phyloP scores from a whole-genome alignment of 2,888 invertebrate species.

The Dolichomitus sp. region DNA sequence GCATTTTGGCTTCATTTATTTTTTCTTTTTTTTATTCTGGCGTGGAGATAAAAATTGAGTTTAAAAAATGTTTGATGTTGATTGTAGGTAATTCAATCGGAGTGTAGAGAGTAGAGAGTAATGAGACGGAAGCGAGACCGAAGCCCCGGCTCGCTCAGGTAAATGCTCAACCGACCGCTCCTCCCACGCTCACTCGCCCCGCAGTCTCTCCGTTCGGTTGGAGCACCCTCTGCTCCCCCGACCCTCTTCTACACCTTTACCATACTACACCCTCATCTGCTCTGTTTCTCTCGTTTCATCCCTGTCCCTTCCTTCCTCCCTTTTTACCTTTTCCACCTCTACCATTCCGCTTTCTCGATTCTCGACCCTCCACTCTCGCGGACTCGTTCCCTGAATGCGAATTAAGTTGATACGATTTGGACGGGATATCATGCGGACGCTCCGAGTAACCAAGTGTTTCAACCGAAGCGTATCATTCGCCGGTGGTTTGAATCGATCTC shows the following conservation, averaged over 20 bases:
- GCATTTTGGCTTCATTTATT: slow-evolving; percentile 48
- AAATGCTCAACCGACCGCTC: slow-evolving; percentile 77
- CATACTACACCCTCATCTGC: slow-evolving; percentile 51
- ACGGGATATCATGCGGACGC: slow-evolving; percentile 74
- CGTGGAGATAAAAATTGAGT: slow-evolving; percentile 78
- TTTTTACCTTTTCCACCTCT: slow-evolving; percentile 45
- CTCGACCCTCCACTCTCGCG: slow-evolving; percentile 76
- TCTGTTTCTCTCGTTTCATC: slow-evolving; percentile 40
- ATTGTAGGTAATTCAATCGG: slow-evolving; percentile 83
- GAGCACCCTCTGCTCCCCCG: slow-evolving; percentile 30
- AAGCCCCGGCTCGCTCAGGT: slow-evolving; percentile 78
- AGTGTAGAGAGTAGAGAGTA: slow-evolving; percentile 81
- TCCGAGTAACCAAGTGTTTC: slow-evolving; percentile 68
- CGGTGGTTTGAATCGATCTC: slow-evolving; percentile 72
- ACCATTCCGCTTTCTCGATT: slow-evolving; percentile 69
- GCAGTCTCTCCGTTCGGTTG: slow-evolving; percentile 48
- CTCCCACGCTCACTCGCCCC: slow-evolving; percentile 58
- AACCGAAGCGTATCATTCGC: slow-evolving; percentile 76
- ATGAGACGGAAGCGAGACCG: slow-evolving; percentile 83
- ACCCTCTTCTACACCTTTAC: slow-evolving; percentile 40
- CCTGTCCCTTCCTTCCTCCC: slow-evolving; percentile 21
- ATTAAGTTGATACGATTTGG: slow-evolving; percentile 82
- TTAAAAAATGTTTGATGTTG: slow-evolving; percentile 84
- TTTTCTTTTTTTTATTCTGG: slow-evolving; percentile 49
- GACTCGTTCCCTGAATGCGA: slow-evolving; percentile 80